Base-by-base conservation (phyloP, 2,797 vertebrate species). In the Serranus cabrilla region DNA sequence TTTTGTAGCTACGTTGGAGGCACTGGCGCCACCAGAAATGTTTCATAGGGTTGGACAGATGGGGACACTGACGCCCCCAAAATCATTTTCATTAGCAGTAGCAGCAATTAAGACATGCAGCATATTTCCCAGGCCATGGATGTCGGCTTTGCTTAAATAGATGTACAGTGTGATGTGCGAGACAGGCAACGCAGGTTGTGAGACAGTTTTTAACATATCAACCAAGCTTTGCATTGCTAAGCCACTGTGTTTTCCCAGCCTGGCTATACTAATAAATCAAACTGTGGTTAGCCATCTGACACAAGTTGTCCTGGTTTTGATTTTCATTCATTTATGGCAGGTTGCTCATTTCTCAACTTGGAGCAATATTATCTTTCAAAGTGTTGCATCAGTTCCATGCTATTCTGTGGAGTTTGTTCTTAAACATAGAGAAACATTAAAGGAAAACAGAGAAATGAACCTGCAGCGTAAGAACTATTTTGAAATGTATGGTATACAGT, bases 361-460 rank as follows among this genome's bases (percentile, higher is more conserved):
- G 46, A 79, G 82, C 78, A 80, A 76, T 78, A 74, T 78, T 71
- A 74, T 88, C 87, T 95, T 94, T 94, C 93, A 92, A 89, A 74
- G 76, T 81, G 75, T 94, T 95, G 89, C 93, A 78, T 94, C 92
- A 94, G 87, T 59, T 89, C 87, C 68, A 63, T 74, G 75, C 73
- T 80, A 80, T 85, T 88, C 82, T 86, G 83, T 82, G 87, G 82
- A 88, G 82, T 80, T 85, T 89, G 82, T 83, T 89, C 83, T 91
- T 87, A 84, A 91, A 91, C 85, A 91, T 23, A 86, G 81, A 89
- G 89, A 91, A 91, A 92, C 92, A 92, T 92, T 91, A 83, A 91
- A 79, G 50, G 56, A 82, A 82, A 90, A 87, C 72, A 89, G 87
- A 74, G 77, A 46, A 77, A 84, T 56, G 56, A 65, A 69, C 63